Evolutionary conservation across 2,888 invertebrate species (phyloP).

Genomic region (Galerucella pusilla): DNA sequence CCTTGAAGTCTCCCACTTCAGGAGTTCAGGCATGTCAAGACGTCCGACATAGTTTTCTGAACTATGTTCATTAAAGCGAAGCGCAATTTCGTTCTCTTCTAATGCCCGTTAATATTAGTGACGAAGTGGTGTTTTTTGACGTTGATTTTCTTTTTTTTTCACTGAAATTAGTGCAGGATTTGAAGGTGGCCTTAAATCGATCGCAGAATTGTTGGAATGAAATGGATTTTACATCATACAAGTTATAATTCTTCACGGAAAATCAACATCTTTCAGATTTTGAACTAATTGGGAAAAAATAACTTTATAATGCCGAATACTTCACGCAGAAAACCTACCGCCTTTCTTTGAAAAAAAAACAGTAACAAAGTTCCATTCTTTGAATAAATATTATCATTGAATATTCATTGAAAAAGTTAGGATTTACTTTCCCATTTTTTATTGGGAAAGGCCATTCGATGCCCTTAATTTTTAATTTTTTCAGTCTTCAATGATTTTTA

Average conservation of each 20-base stretch:
- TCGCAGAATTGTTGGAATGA: not conserved
- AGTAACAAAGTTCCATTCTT: slow-evolving; percentile 24
- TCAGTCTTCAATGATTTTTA: not conserved
- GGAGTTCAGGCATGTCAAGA: not conserved
- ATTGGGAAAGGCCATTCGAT: not conserved
- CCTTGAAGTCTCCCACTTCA: slow-evolving; percentile 2
- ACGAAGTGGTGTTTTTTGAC: not conserved
- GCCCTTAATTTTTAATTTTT: not conserved
- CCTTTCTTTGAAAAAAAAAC: slow-evolving; percentile 13
- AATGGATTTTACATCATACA: not conserved
- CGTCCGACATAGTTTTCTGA: slow-evolving; percentile 13
- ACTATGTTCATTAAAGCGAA: slow-evolving; percentile 18
- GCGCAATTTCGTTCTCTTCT: not conserved
- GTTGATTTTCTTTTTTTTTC: not conserved
- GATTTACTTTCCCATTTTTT: not conserved
- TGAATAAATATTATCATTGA: slow-evolving; percentile 32
- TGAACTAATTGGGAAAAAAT: not conserved
- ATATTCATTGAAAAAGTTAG: slow-evolving; percentile 2
- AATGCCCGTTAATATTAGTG: slow-evolving; percentile 18
- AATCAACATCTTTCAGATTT: not conserved
- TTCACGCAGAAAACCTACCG: not conserved
- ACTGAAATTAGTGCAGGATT: not conserved
- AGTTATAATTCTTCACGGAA: not conserved
- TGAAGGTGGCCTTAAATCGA: not conserved
- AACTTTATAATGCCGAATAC: not conserved